Evolutionary conservation across 2,113 vertebrate species (phyloP), one percentile per base, ranked within the genome.

Genomic region (Dasyornis broadbenti): DNA sequence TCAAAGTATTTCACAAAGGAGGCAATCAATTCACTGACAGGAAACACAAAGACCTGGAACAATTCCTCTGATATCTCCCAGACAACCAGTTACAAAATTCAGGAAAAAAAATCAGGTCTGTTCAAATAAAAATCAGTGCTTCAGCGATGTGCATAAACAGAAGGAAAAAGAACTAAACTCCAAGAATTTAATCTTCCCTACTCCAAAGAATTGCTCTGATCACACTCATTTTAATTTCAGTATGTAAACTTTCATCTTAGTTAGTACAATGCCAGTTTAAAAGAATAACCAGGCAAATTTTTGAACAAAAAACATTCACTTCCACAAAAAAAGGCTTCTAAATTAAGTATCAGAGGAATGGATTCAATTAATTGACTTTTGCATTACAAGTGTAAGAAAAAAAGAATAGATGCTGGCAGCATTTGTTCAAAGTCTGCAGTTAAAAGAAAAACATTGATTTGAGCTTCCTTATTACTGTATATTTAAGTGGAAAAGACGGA

Each of bases 1-100:
- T 75, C 31, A 35, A 89, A 84, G 52, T 73, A 75, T 40, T 92
- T 89, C 80, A 84, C 44, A 89, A 71, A 94, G 72, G 15, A 84
- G 11, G 13, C 10, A 90, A 83, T 60, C 54, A 54, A 42, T 68
- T 82, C 37, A 54, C 53, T 94, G 53, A 73, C 21, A 79, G 47
- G 21, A 92, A 85, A 79, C 37, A 79, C 27, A 63, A 26, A 71
- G 54, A 81, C 21, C 24, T 66, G 19, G 35, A 94, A 14, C 26
- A 73, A 92, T 37, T 89, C 52, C 37, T 66, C 68, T 64, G 60
- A 2, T 54, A 86, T 28, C 56, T 92, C 68, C 76, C 72, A 81
- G 44, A 45, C 35, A 81, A 57, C 16, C 18, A 31, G 23, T 39
- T 56, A 60, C 7, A 88, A 65, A 82, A 10, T 23, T 64, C 17